Base-by-base conservation (phyloP, 1,140 invertebrate genomes). In the Atopsyche davidsoni region DNA sequence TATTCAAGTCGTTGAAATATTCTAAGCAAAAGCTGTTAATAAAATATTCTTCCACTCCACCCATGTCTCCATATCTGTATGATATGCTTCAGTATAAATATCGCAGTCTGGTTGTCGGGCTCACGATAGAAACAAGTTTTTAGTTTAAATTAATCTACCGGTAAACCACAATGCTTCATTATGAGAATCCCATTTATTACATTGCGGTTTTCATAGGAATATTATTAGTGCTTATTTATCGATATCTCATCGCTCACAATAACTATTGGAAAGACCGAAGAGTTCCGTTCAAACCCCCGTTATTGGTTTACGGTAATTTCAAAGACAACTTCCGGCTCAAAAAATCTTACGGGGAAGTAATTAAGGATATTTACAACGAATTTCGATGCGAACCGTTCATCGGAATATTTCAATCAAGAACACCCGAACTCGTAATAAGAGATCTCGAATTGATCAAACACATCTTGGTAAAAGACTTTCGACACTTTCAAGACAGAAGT, bases 381-480 rank as follows among this genome's bases (percentile, higher is more conserved):
- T 63, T 50, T 51, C 28, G 44, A 34, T 35, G 58, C 11, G 54
- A 62, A 48, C 53, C 41, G 36, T 11, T 62, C 39, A 61, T 73
- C 16, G 73, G 73, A 11, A 49, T 65, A 3, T 76, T 70, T 54
- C 57, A 68, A 21, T 64, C 65, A 10, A 50, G 61, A 17, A 50
- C 55, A 18, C 78, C 78, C 0, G 58, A 62, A n/a, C 48, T 79
- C 4, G 53, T 80, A 3, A 50, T 79, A 0, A 57, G 68, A 4
- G 76, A 79, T 64, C 69, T 73, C 6, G 72, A 76, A 17, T 38
- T 79, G 3, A 67, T 76, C 3, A 76, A 76, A 51, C 42, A 62
- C n/a, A 69, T 81, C 22, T 53, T 79, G 0, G 63, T 79, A 1
- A 75, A 73, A 57, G 73, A 81, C 60, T 80, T 79, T 50, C 23